A percentile compares a stretch with the other conserved stretches of the same genome.
These are phyloP conservation scores for Phylloscopus trochiloides DNA, from an alignment of 2,113 vertebrate species.

Conservation along the genomic window DNA sequence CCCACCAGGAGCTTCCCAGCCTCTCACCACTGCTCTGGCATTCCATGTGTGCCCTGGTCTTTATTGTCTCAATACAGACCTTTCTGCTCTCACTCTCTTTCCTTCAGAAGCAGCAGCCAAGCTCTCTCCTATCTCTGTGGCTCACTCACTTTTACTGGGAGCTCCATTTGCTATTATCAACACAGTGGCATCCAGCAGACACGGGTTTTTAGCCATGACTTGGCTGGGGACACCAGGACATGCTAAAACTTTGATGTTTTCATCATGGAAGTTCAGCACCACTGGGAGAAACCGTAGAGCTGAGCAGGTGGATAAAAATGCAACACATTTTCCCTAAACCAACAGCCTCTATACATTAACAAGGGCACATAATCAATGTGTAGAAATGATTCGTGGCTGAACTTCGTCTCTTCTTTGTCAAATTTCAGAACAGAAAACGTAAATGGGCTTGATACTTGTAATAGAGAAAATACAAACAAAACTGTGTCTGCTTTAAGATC, in stretches of 20 bases:
- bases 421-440: neutral
- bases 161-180: neutral
- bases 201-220: neutral
- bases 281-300: neutral
- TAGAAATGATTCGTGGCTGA: neutral
- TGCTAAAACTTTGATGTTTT: neutral
- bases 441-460: neutral
- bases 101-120: neutral
- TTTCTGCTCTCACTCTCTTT: neutral
- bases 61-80: accelerated
- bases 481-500: neutral
- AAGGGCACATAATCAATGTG: neutral
- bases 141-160: neutral
- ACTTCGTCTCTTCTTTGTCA: neutral
- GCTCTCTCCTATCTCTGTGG: neutral
- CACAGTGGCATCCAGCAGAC: neutral
- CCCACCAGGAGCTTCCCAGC: neutral
- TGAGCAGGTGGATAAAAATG: neutral
- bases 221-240: neutral
- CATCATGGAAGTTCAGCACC: neutral
- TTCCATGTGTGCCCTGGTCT: neutral
- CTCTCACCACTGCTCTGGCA: neutral
- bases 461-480: neutral
- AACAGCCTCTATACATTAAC: neutral
- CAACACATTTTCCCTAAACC: neutral